Percentiles rank a stretch among this genome's conserved stretches.
Evolutionary conservation across 2,888 invertebrate genomes (phyloP).

Genomic region (Pristionchus maxplancki): DNA sequence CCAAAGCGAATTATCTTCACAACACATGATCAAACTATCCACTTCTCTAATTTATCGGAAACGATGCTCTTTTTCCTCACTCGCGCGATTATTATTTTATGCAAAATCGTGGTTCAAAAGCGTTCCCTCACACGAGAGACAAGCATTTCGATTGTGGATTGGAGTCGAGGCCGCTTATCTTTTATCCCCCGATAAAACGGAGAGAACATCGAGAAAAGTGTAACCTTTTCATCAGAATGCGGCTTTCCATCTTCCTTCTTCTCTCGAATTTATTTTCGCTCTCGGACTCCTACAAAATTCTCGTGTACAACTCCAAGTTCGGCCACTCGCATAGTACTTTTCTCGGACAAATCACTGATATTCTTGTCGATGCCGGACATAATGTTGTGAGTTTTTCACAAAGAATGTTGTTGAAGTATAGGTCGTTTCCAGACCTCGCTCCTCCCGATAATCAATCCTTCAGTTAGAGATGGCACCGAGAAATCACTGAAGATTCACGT

Average conservation of each 20-base stretch:
- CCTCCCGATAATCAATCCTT: background rate
- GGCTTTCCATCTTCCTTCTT: background rate
- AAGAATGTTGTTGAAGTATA: background rate
- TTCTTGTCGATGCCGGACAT: background rate
- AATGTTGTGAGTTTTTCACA: background rate
- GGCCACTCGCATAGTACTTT: background rate
- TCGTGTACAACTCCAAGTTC: too few relatives aligned
- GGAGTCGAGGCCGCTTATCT: background rate
- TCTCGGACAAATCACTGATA: background rate
- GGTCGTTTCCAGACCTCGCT: background rate
- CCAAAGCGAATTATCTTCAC: too few relatives aligned
- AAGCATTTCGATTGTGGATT: background rate
- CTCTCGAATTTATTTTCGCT: background rate
- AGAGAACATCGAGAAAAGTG: background rate
- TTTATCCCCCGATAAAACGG: background rate
- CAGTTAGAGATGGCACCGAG: background rate
- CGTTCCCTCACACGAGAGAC: background rate
- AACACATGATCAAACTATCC: too few relatives aligned
- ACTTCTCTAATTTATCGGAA: too few relatives aligned
- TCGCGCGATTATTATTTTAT: background rate
- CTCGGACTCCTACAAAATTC: too few relatives aligned
- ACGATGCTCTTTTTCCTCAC: background rate
- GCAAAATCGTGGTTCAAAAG: background rate
- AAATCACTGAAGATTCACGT: slow-evolving; percentile 18
- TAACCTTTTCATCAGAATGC: background rate